Evolutionary conservation across 35 echinoderm and acorn worm species (phyloP), one percentile per base, ranked within the genome.

Genomic region (Stichopus chloronotus): DNA sequence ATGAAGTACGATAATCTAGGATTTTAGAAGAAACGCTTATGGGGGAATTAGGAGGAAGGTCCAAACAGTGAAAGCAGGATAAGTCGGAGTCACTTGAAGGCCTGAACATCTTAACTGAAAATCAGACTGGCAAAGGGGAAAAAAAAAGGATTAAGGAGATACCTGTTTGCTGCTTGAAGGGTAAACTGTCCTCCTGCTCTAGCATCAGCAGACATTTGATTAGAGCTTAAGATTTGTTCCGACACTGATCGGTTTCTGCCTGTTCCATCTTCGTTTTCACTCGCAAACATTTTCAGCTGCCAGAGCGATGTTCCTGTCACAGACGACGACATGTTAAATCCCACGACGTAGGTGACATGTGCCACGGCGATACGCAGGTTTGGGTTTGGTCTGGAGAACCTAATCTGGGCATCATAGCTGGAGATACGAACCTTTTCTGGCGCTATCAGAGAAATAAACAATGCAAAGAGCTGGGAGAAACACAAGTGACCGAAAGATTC

Each of bases 181-280:
- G 43, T 57, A 57, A 83, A n/a, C 80, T 55, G 80, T 52, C 12
- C 24, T 83, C 80, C 43, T 57, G 5, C 80, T 43, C 12, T n/a
- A 7, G 69, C 17, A 74, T 20, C 19, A 21, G 19, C 3, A 2
- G 69, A 16, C 69, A 74, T 74, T 74, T 74, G 69, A 74, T n/a
- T 0, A 20, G 13, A 16, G 19, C 0, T 20, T 74, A 74, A 74
- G 19, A 74, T 74, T 84, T 84, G 53, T 4, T 12, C 6, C 13
- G 81, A 84, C 10, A 84, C 13, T 8, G 52, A 8, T 58, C 16
- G 55, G 17, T 7, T 53, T 85, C 16, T 57, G 4, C 82, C 82
- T 23, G 55, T 85, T 6, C 82, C 82, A 85, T 85, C 82, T n/a
- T n/a, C 30, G n/a, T 85, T 57, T 85, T 85, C 54, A 85, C 82